Evolutionary conservation across 2,797 vertebrate species (phyloP), one percentile per base, ranked within the genome.

Genomic region (Thamnophis elegans): DNA sequence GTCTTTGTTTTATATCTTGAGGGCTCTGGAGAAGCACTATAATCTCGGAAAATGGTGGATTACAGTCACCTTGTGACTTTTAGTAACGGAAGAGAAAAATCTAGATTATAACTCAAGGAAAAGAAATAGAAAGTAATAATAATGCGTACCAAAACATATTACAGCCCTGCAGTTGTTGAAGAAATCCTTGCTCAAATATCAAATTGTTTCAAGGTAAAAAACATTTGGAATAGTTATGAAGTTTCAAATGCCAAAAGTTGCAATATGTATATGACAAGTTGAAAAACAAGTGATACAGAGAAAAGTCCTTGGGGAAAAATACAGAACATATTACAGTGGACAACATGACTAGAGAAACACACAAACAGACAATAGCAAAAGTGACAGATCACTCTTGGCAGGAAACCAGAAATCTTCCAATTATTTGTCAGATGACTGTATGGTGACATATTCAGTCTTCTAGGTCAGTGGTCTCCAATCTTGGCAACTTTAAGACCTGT

Each of bases 71-170:
- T 88, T 91, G 56, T 60, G 47, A 26, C 55, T 91, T 87, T 60
- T 90, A 82, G 20, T 32, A 55, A 60, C 54, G 7, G 16, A 86
- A 92, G 68, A 36, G 28, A 22, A 85, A 25, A 59, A 88, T 90
- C 85, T 60, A 90, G 85, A 92, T 73, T 90, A 32, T 54, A 87
- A 68, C 4, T 87, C 92, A 78, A 20, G 55, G 65, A n/a, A 88
- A 93, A 90, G 65, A 60, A 82, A 82, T 47, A 12, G 59, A 82
- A 89, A 85, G 85, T 89, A 92, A 92, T 90, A 89, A 91, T 88
- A 58, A 93, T 62, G 55, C 10, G 42, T 90, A 54, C 89, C 42
- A 88, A 88, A 65, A 92, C 32, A 93, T 60, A 68, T 90, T 88
- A 88, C 85, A 82, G 62, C 89, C 85, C 92, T 82, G 92, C 65